Base-by-base conservation (phyloP, 1,140 invertebrate genomes). In the Brachionus asplanchnoidis region DNA sequence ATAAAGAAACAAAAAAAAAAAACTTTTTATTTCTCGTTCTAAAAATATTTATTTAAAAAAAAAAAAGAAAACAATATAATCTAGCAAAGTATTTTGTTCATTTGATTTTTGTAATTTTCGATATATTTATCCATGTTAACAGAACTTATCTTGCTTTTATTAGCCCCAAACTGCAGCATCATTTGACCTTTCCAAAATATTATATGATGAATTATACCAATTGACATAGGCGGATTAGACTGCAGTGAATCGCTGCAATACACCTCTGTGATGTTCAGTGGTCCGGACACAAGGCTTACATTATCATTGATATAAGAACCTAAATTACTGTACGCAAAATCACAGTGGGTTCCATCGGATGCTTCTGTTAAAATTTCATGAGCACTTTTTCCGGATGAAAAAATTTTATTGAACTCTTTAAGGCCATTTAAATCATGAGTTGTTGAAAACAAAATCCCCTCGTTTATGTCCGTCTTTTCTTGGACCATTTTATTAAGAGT, bases 161-260 rank as follows among this genome's bases (percentile, higher is more conserved):
- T 80, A 36, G 46, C 46, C n/a, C 78, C 78, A 32, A 80, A 65
- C 17, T 80, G 78, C 8, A 80, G 26, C 78, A 80, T 80, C 44
- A 80, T 65, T 65, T 80, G 26, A 12, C 56, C 56, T 32, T 56
- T 50, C 78, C 78, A 80, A 65, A 53, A 80, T 32, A 80, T 50
- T 2, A 80, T 36, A 44, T 80, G 78, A 56, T 80, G 50, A n/a
- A 65, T 65, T 12, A 80, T 80, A 17, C 36, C 23, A 20, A 68
- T 60, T 32, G 50, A 82, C 12, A 82, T 82, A 14, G 53, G 23
- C 1, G 79, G 79, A 11, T 60, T 46, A 28, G 65, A 44, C 36
- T 82, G 79, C 14, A 36, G 14, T 11, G 53, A 82, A 26, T 82
- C 79, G 17, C 53, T 68, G 36, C 79, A 82, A 46, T 82, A 82